Evolutionary conservation across 1,140 invertebrate species (phyloP).

Genomic region (Sarcophaga peregrina): DNA sequence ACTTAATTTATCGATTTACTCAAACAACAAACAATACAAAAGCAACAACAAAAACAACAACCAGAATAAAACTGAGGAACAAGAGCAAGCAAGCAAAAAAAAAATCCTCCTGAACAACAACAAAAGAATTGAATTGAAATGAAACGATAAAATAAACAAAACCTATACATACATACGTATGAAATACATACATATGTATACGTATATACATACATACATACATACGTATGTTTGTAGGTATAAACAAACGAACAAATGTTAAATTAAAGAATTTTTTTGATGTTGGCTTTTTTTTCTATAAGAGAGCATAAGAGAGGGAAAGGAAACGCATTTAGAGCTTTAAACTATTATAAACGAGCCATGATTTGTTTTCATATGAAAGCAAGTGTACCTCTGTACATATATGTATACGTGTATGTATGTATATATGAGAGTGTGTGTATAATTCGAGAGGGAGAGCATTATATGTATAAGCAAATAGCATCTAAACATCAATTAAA

Average conservation of each 20-base stretch:
- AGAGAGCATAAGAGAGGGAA: too few species aligned
- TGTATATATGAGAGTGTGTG: too few species aligned
- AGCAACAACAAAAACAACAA: not conserved
- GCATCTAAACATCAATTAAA: slow-evolving; percentile 19
- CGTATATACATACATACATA: not conserved
- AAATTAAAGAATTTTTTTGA: too few species aligned
- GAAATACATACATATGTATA: not conserved
- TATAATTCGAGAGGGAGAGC: too few species aligned
- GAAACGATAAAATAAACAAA: not conserved
- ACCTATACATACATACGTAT: not conserved
- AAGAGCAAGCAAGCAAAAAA: too few species aligned
- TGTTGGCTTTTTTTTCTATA: too few species aligned
- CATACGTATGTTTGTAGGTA: not conserved
- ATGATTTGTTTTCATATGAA: too few species aligned
- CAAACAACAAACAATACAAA: slow-evolving; percentile 1
- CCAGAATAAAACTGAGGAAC: not conserved
- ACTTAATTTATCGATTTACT: slow-evolving; percentile 27
- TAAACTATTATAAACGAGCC: too few species aligned
- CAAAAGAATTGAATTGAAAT: not conserved
- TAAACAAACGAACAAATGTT: too few species aligned
- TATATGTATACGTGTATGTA: too few species aligned
- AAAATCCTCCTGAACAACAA: not conserved
- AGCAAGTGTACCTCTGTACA: too few species aligned
- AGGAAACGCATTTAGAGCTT: too few species aligned
- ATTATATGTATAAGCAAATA: not conserved